Conservation (phyloP, 2,113 vertebrate genomes). For the Myanophis thanlyinensis region DNA sequence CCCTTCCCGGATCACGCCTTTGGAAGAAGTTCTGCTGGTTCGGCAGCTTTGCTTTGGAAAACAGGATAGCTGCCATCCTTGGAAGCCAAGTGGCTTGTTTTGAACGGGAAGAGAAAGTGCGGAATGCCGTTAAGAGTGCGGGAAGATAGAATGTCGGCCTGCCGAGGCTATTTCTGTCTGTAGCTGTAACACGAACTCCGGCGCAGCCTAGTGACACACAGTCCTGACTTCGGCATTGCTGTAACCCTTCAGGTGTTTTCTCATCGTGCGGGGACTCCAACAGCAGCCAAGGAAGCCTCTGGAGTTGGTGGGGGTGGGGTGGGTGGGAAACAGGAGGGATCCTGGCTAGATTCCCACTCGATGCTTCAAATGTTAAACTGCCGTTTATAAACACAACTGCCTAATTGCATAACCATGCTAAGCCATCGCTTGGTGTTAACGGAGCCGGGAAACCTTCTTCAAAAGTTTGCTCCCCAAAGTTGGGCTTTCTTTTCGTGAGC, state of each 20-base stretch:
- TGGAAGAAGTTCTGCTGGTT: background rate
- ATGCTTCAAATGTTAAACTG: background rate
- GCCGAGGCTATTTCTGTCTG: constrained; percentile 5
- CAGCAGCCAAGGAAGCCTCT: background rate
- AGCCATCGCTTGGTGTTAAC: background rate
- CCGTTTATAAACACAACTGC: background rate
- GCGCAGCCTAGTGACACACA: background rate
- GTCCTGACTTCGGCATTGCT: background rate
- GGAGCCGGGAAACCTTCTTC: background rate
- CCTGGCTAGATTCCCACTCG: background rate
- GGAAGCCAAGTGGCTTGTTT: background rate
- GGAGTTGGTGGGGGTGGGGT: no score
- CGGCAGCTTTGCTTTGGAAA: background rate
- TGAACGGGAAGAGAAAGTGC: background rate
- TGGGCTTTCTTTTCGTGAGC: background rate
- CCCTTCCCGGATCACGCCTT: background rate
- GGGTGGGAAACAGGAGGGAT: no score
- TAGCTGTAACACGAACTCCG: constrained; percentile 12
- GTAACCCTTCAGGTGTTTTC: background rate
- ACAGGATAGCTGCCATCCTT: background rate
- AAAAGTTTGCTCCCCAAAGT: background rate
- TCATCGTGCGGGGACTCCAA: no score
- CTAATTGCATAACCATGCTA: background rate
- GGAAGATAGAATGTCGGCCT: background rate
- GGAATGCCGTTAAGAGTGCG: no score